These are phyloP conservation scores for Drosophila kohkoa DNA, from an alignment of 1,140 invertebrate species.

Conservation along the genomic window DNA sequence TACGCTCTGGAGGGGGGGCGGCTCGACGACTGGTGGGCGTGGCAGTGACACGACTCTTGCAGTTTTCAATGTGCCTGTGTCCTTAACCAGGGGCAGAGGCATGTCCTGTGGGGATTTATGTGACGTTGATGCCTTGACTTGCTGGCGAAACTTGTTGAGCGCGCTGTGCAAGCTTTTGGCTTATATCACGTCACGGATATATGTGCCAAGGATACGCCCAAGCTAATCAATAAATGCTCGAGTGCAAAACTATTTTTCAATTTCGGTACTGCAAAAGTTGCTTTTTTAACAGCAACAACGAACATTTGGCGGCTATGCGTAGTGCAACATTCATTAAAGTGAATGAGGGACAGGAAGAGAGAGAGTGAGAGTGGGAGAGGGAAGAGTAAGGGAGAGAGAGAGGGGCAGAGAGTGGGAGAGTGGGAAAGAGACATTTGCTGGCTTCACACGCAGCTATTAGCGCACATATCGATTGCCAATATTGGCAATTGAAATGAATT, in stretches of 20 bases:
- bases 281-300: slow-evolving; percentile 51
- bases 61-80: slow-evolving; percentile 25
- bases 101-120: slow-evolving; percentile 29
- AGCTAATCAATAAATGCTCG: slow-evolving; percentile 68
- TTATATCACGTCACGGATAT: neutral
- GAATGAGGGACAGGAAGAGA: slow-evolving; percentile 17
- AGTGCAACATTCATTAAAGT: slow-evolving; percentile 78
- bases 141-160: slow-evolving; percentile 36
- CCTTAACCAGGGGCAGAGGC: slow-evolving; percentile 1
- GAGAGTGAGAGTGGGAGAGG: neutral
- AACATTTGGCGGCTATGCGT: slow-evolving; percentile 35
- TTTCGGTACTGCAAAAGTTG: slow-evolving; percentile 57
- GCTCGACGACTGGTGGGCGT: slow-evolving; percentile 13
- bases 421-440: neutral
- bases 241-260: slow-evolving; percentile 74
- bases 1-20: slow-evolving; percentile 26
- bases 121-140: slow-evolving; percentile 50
- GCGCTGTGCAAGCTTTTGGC: neutral
- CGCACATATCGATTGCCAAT: slow-evolving; percentile 71
- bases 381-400: neutral
- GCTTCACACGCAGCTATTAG: slow-evolving; percentile 39
- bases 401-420: neutral
- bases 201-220: neutral
- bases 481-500: slow-evolving; percentile 63
- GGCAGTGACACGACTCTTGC: slow-evolving; percentile 53